Evolutionary conservation across 2,888 invertebrate genomes (phyloP), one percentile per base, ranked within the genome.

Genomic region (Acleris laterana): DNA sequence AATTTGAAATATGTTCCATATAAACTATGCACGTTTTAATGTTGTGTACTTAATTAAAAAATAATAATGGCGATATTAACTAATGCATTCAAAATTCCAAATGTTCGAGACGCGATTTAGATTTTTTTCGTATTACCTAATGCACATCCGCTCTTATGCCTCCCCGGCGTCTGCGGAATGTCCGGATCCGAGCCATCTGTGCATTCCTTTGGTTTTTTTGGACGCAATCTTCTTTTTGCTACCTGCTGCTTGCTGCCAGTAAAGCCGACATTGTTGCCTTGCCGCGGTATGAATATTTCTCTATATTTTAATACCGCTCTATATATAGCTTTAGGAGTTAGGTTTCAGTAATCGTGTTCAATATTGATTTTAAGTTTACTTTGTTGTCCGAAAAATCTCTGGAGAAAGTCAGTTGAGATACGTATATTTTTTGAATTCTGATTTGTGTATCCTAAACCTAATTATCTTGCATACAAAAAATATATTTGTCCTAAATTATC

Each of bases 211-310:
- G 84, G 88, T 78, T 79, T 78, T 75, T 81, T 78, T 71, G 69
- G 72, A 74, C 71, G 77, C 79, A 77, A 77, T 83, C 81, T 78
- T 70, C 79, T 85, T 87, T 87, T 88, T 83, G 87, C 88, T 92
- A 93, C 92, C 92, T 92, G 81, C 81, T 83, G 87, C 88, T 91
- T 92, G 91, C 92, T 92, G 81, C 81, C 82, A 87, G 85, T 81
- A 76, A 80, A 75, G 75, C 73, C 72, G 72, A 80, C 80, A 83
- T 84, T 86, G 81, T 83, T 80, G 76, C 75, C 44, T 83, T 79
- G 76, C 75, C 44, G 38, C 19, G 25, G 56, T 51, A 51, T 66
- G 51, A 61, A 57, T 63, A 59, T 62, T 42, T 32, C n/a, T 25
- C 25, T 57, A 62, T 56, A 66, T 62, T 57, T 62, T 48, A 50